phyloP scores from a whole-genome alignment of 2,797 vertebrate genomes.

The Tapirus indicus region DNA sequence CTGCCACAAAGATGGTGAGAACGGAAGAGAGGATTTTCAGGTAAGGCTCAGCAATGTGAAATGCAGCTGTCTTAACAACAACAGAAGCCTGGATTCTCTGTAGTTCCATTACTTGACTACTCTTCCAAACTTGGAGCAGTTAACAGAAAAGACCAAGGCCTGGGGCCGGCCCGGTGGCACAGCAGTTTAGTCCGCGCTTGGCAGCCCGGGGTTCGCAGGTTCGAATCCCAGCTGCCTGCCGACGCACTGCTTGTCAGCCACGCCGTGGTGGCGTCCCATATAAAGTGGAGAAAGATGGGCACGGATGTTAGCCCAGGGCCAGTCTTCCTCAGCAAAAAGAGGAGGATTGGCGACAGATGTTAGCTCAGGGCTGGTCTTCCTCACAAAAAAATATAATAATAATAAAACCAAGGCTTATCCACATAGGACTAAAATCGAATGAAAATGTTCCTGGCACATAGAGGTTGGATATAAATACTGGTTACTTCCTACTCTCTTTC shows the following conservation, averaged over 20 bases:
- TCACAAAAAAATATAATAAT: no score
- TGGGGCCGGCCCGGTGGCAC: no score
- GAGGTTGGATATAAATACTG: neutral
- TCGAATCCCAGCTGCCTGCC: no score
- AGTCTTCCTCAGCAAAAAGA: no score
- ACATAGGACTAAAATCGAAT: neutral
- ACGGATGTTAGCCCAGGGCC: no score
- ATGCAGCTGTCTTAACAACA: neutral
- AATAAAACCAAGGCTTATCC: neutral
- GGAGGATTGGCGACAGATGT: no score
- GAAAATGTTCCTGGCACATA: neutral
- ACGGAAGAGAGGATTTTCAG: neutral
- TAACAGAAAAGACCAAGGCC: neutral
- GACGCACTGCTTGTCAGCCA: no score
- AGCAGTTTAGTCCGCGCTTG: no score
- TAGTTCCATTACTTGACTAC: neutral
- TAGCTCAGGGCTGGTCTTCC: no score
- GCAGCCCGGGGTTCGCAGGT: no score
- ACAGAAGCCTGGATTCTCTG: neutral
- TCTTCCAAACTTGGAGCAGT: neutral
- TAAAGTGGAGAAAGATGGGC: no score
- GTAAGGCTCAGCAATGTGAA: neutral
- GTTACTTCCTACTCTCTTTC: neutral
- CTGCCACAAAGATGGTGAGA: neutral
- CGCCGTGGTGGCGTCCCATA: no score